Percentiles rank a stretch among this genome's conserved stretches.
phyloP scores from a whole-genome alignment of 1,140 invertebrate species.

The Proales similis region DNA sequence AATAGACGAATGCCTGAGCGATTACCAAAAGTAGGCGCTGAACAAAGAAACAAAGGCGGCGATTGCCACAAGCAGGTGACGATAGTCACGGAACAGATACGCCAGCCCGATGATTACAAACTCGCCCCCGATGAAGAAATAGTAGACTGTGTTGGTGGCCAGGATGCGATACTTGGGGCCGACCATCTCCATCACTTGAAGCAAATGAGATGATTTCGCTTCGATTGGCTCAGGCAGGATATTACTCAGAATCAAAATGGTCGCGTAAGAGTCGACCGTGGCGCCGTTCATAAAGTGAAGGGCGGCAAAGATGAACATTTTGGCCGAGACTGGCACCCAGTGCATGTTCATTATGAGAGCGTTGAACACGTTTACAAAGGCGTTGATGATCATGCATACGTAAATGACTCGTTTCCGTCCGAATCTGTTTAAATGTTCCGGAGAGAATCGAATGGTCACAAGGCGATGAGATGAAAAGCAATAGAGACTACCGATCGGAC shows the following conservation, averaged over 20 bases:
- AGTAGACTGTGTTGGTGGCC: constrained; percentile 22
- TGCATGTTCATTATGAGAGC: constrained; percentile 8
- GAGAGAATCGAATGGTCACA: not conserved
- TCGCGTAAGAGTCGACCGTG: constrained; percentile 18
- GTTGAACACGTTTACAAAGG: not conserved
- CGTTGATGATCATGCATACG: constrained; percentile 6
- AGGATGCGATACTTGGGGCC: constrained; percentile 13
- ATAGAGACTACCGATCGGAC: constrained; percentile 10
- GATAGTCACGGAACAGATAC: constrained; percentile 34
- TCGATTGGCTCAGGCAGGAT: not conserved
- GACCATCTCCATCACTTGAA: constrained; percentile 21
- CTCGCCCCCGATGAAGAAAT: constrained; percentile 20
- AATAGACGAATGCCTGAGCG: too few species aligned
- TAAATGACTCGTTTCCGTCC: constrained; percentile 23
- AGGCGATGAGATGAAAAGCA: not conserved
- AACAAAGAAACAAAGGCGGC: constrained; percentile 17
- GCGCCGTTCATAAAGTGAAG: constrained; percentile 1
- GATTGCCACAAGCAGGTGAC: not conserved
- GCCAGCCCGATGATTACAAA: constrained; percentile 29
- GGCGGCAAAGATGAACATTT: not conserved
- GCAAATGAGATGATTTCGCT: not conserved
- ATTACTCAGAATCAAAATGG: not conserved
- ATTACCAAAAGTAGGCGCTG: constrained; percentile 11
- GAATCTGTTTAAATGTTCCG: not conserved
- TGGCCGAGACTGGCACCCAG: not conserved